A percentile compares a stretch with the other conserved stretches of the same genome.
phyloP scores from a whole-genome alignment of 2,113 vertebrate species.

The Rattus rattus region DNA sequence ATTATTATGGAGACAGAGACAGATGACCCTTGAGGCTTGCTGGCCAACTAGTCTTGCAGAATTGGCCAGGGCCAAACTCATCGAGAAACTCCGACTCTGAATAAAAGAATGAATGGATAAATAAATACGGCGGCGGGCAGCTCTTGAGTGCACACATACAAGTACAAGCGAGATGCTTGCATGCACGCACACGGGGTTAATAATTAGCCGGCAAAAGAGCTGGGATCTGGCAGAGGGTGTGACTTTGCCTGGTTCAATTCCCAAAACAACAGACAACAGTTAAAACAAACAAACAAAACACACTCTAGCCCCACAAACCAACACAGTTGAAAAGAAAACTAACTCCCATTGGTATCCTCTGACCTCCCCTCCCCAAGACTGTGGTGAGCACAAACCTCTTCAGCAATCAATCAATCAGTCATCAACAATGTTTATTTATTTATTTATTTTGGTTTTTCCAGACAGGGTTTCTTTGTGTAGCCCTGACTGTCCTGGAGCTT shows the following conservation, averaged over 20 bases:
- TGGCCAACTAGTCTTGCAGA: not conserved
- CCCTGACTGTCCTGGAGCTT: not conserved
- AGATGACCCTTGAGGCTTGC: no score
- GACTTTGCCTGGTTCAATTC: not conserved
- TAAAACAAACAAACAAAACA: not conserved
- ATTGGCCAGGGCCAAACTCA: not conserved
- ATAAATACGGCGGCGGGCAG: not conserved
- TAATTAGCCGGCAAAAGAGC: not conserved
- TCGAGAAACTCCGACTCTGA: not conserved
- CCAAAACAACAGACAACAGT: not conserved
- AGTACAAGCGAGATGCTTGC: not conserved
- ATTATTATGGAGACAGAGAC: not conserved
- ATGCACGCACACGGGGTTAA: not conserved
- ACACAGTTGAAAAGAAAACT: not conserved
- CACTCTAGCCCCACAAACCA: not conserved
- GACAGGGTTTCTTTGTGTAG: not conserved
- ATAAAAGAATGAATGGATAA: not conserved
- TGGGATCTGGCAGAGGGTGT: not conserved
- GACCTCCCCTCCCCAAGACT: not conserved
- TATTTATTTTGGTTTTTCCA: not conserved
- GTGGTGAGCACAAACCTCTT: not conserved
- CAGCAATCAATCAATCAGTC: no score
- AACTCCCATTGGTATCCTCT: not conserved
- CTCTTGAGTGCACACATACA: no score
- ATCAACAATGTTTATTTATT: not conserved